phyloP scores from a whole-genome alignment of 2,888 invertebrate species.

The Melieria crassipennis region DNA sequence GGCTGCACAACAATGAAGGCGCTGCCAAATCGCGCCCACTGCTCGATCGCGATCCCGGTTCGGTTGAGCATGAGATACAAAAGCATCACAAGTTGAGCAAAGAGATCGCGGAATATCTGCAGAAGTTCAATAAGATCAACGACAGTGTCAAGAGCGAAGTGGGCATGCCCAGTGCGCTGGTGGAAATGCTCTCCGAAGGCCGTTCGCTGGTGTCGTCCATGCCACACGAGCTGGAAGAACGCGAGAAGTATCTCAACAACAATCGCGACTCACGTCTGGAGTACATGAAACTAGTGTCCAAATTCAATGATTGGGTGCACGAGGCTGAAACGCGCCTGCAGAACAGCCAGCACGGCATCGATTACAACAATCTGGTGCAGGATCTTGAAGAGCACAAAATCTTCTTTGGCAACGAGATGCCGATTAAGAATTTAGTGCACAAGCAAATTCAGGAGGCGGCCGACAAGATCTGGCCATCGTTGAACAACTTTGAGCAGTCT shows the following conservation, averaged over 20 bases:
- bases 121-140: constrained; percentile 76
- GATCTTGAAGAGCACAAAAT: constrained; percentile 89
- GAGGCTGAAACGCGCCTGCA: constrained; percentile 82
- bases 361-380: constrained; percentile 84
- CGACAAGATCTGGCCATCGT: constrained; percentile 88
- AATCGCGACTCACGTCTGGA: constrained; percentile 81
- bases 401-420: constrained; percentile 82
- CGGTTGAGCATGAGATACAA: constrained; percentile 82
- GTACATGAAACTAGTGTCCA: constrained; percentile 79
- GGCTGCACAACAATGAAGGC: constrained; percentile 84
- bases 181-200: constrained; percentile 87
- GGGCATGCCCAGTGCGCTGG: constrained; percentile 80
- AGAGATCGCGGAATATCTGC: constrained; percentile 76
- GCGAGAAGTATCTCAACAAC: constrained; percentile 80
- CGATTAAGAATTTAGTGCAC: constrained; percentile 81
- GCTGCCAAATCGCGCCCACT: constrained; percentile 84
- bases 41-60: constrained; percentile 79
- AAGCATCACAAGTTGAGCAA: constrained; percentile 77
- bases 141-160: constrained; percentile 79
- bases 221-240: constrained; percentile 82
- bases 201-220: constrained; percentile 80
- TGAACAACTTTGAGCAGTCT: constrained; percentile 82
- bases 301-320: constrained; percentile 84
- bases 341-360: constrained; percentile 84
- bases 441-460: constrained; percentile 85